These are phyloP conservation scores for Solen grandis DNA, from an alignment of 1,140 invertebrate species.

Conservation along the genomic window DNA sequence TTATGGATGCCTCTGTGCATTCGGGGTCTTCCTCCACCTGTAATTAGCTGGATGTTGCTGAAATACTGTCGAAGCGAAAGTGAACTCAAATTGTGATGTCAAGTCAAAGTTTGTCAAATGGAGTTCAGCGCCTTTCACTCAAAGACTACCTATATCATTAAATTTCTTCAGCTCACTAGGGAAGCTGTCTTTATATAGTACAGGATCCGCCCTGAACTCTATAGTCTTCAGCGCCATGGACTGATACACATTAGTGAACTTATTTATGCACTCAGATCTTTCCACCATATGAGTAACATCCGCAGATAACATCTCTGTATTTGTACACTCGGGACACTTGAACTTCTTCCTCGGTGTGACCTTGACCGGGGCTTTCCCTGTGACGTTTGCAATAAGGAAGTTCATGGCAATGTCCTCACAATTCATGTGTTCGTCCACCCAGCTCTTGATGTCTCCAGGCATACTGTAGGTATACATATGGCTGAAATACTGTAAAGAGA, in stretches of 20 bases:
- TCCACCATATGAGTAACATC: conserved; percentile 95
- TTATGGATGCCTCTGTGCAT: too few relatives aligned
- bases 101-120: not conserved
- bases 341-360: conserved; percentile 99
- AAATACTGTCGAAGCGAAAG: too few relatives aligned
- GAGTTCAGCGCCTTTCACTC: not conserved
- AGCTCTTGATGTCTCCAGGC: conserved; percentile 95
- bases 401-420: conserved; percentile 99
- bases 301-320: conserved; percentile 96
- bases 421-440: conserved; percentile 99
- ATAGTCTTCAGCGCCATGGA: conserved; percentile 93
- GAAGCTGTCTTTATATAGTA: conserved; percentile 94
- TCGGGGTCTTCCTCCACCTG: too few relatives aligned
- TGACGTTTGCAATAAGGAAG: conserved; percentile 97
- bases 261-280: conserved; percentile 94
- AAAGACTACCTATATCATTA: conserved; percentile 94
- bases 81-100: too few relatives aligned
- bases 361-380: conserved; percentile 96
- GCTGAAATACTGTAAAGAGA: conserved; percentile 87
- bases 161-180: conserved; percentile 93
- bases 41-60: too few relatives aligned
- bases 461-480: conserved; percentile 96
- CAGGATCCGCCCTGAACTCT: conserved; percentile 97
- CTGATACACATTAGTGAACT: conserved; percentile 91
- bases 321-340: conserved; percentile 96